phyloP scores from a whole-genome alignment of 37 sponge, comb jelly and placozoan genomes.

The Halichondria panicea region DNA sequence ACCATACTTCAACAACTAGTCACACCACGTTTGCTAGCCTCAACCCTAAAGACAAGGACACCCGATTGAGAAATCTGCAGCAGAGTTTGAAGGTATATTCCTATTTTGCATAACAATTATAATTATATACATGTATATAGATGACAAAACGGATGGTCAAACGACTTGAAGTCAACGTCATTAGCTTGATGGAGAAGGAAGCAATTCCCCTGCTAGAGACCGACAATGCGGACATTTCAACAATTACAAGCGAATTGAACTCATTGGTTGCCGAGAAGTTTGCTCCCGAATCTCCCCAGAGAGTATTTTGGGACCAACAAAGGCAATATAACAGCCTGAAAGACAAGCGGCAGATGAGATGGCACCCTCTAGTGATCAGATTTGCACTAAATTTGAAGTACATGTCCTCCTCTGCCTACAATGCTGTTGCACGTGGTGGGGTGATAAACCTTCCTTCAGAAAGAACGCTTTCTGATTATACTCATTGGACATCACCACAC shows the following conservation, averaged over 20 bases:
- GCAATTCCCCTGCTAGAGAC: neutral
- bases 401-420: constrained; percentile 10
- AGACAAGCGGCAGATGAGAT: constrained; percentile 24
- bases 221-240: neutral
- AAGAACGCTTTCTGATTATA: constrained; percentile 11
- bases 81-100: neutral
- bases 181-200: neutral
- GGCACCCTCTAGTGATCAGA: neutral
- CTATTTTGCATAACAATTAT: no score
- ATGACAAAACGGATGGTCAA: neutral
- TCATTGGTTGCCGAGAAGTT: neutral
- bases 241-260: neutral
- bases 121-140: neutral
- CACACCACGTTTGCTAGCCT: neutral
- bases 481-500: constrained; percentile 10
- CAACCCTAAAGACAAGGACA: neutral
- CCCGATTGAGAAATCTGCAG: constrained; percentile 1
- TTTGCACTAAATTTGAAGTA: constrained; percentile 10
- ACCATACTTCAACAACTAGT: neutral
- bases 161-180: neutral
- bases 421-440: neutral
- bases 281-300: neutral
- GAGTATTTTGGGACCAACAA: constrained; percentile 32
- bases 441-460: constrained; percentile 5
- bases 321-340: constrained; percentile 1